Evolutionary conservation across 2,888 invertebrate genomes (phyloP), one percentile per base, ranked within the genome.

Genomic region (Mycalesis mineus): DNA sequence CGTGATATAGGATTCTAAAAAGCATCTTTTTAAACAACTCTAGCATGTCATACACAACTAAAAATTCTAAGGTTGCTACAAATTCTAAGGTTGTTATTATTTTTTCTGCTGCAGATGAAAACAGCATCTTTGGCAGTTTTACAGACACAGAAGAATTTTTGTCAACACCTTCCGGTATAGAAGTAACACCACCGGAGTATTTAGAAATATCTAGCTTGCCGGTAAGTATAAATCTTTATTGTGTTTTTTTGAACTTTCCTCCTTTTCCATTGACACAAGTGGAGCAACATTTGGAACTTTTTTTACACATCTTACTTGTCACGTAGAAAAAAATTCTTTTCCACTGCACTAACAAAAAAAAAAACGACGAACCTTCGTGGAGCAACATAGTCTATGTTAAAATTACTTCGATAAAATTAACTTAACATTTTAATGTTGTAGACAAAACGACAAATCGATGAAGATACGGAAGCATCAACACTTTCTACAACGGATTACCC

Each of bases 111-210:
- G 61, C 71, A 88, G 88, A 89, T 68, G 88, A 88, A 71, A 89
- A 89, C 68, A 88, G 88, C 62, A 88, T 89, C 60, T 89, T 89
- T 48, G 88, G 88, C 8, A 72, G 73, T 54, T 89, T 89, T 61
- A 77, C 83, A 2, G 78, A 77, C 42, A 70, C 72, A 11, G 74
- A 72, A 7, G 79, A 80, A 37, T 69, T 74, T 36, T 64, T 77
- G 29, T 69, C 76, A 0, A 71, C 76, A 4, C 68, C 75, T 0
- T 63, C 70, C 4, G 68, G 65, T 17, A 60, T 66, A 28, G 74
- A 69, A 13, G 64, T 58, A 1, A 65, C 67, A 1, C 61, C 68
- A 7, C 62, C 70, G 8, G 70, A 72, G 17, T n/a, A 57, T 44
- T 45, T 72, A 8, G 78, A 79, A 48, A 55, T 66, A 28, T 78